Percentiles rank a stretch among this genome's conserved stretches.
Evolutionary conservation across 53 echinoderm and acorn worm species (phyloP).

Genomic region (Apostichopus leukothele): DNA sequence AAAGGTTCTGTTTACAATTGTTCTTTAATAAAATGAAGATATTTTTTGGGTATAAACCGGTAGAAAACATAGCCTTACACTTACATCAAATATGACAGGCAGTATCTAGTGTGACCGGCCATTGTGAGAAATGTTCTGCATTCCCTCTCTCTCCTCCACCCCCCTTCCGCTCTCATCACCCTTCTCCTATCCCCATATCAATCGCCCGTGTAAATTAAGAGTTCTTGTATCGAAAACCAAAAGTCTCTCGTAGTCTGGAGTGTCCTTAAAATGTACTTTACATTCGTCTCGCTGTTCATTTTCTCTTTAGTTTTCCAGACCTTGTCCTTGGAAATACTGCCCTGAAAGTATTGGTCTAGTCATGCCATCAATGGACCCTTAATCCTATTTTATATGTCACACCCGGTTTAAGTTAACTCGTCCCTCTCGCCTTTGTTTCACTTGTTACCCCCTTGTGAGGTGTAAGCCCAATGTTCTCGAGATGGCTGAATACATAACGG

Average conservation of each 20-base stretch:
- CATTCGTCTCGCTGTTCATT: background rate
- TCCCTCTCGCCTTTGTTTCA: background rate
- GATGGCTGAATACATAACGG: background rate
- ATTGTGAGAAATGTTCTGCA: too few species aligned
- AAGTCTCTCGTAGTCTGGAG: background rate
- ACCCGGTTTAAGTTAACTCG: background rate
- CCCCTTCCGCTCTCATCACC: too few species aligned
- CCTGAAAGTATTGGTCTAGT: background rate
- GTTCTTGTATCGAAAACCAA: too few species aligned
- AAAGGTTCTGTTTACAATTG: too few species aligned
- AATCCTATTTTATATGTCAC: background rate
- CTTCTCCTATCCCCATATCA: too few species aligned
- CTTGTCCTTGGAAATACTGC: background rate
- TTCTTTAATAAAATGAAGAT: too few species aligned
- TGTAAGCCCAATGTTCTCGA: background rate
- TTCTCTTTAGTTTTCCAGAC: background rate
- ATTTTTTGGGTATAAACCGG: too few species aligned
- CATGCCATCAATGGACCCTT: background rate
- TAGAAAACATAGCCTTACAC: too few species aligned
- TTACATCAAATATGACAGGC: too few species aligned
- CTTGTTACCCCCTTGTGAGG: background rate
- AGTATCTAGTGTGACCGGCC: too few species aligned
- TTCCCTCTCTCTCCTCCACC: too few species aligned
- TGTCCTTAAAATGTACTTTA: background rate
- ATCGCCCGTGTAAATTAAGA: too few species aligned